A percentile compares a stretch with the other conserved stretches of the same genome.
These are phyloP conservation scores for Vidua macroura DNA, from an alignment of 2,113 vertebrate species.

Conservation along the genomic window DNA sequence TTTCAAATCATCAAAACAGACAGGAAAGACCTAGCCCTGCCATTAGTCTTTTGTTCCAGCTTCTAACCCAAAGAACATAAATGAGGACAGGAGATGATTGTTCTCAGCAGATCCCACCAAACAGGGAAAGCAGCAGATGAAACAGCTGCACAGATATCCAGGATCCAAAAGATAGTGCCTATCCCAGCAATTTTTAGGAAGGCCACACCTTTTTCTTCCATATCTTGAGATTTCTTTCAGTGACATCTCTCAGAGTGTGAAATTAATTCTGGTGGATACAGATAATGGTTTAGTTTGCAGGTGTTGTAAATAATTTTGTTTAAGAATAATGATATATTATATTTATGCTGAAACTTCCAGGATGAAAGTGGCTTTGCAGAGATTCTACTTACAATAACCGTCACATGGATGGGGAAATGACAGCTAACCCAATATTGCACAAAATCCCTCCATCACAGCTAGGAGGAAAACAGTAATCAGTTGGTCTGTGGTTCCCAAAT, in stretches of 20 bases:
- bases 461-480: background rate
- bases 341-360: background rate
- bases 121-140: background rate
- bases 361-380: background rate
- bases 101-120: background rate
- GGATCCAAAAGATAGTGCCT: background rate
- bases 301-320: background rate
- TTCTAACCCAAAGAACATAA: background rate
- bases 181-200: background rate
- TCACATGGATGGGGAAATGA: background rate
- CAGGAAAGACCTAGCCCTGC: background rate
- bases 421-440: background rate
- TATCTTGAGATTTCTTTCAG: background rate
- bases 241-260: background rate
- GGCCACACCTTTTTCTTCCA: background rate
- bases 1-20: background rate
- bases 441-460: background rate
- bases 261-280: background rate
- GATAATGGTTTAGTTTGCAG: background rate
- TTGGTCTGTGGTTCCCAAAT: background rate
- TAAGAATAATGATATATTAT: background rate
- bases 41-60: background rate
- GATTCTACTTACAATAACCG: background rate
- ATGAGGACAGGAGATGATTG: background rate
- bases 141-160: background rate